Base-by-base conservation (phyloP, 2,113 vertebrate species). In the Corythaixoides concolor region DNA sequence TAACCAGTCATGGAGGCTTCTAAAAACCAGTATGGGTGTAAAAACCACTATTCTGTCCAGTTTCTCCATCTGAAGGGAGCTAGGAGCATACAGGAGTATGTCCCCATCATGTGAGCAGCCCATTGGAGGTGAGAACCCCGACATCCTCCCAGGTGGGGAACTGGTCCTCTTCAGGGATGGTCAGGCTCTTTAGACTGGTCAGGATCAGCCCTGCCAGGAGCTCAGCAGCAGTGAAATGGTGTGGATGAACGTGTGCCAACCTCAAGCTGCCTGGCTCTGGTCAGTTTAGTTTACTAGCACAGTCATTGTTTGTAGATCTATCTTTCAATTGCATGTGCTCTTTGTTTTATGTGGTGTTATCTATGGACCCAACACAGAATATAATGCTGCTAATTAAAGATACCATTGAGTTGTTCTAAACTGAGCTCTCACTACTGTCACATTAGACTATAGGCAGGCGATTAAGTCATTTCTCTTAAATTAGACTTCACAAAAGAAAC, bases 391-490 rank as follows among this genome's bases (percentile, higher is more conserved):
- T 78, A 18, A 43, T 78, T 88, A 59, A 93, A 91, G 76, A 47
- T 64, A 84, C 20, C 41, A 84, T 4, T 2, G 7, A 88, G 72
- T 52, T 0, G 0, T 67, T 90, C 90, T 86, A 75, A 94, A 90
- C 39, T 41, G 58, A 43, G 66, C 33, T 87, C 32, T 85, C 64
- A 32, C 75, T 81, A 55, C 79, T 85, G 85, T 86, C 86, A 87
- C 73, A 37, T 59, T 85, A 89, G 56, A 75, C 76, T 92, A 75
- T 5, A 85, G 26, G 69, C 69, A 95, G 82, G 94, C 6, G 47
- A 95, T 90, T 87, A 95, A 95, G 37, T 85, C 0, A 94, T 94
- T 97, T 94, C 28, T 89, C 84, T 92, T 89, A 94, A 94, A 89
- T 94, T 78, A 89, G 66, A 49, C 49, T 74, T 93, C 76, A 75